Base-by-base conservation (phyloP, 2,888 invertebrate species). In the Sycophila texana region DNA sequence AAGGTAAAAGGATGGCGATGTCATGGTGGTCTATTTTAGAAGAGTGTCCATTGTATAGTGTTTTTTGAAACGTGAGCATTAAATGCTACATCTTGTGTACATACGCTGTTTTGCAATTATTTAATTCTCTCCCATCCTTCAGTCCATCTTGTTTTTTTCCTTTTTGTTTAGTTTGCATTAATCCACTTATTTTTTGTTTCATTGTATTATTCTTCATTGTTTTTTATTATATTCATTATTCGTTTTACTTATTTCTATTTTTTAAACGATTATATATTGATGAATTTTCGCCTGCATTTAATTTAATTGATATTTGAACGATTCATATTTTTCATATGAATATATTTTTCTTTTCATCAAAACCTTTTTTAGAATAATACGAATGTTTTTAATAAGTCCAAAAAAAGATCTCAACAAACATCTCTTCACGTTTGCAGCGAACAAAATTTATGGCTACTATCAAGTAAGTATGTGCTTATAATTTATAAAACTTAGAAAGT, bases 51-150 rank as follows among this genome's bases (percentile, higher is more conserved):
- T 89, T 89, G 89, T 89, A 89, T 89, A 89, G 89, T 89, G 88
- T 89, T 89, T 89, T 89, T 89, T 89, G 89, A 88, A 88, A 89
- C 89, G 88, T 89, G 87, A 89, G 89, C 89, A 89, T 89, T 89
- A 89, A 89, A 89, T 89, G 89, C 89, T 89, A 87, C 88, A 89
- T 88, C 89, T 89, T 89, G 89, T 89, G 89, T 89, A 89, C 83
- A 87, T 82, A 85, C 81, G 80, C 85, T 76, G 83, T 87, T 85
- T 84, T 84, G 82, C 81, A 83, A 85, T 86, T 84, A 85, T 86
- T 86, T 85, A 77, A 74, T 66, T 65, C 20, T 68, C 67, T 30
- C 53, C 74, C 13, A 30, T 53, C 16, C 57, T 65, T 13, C 4
- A 2, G 58, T 76, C 74, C 78, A 26, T 22, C 74, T 72, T 70